Evolutionary conservation across 2,113 vertebrate genomes (phyloP).

Genomic region (Stercorarius parasiticus): DNA sequence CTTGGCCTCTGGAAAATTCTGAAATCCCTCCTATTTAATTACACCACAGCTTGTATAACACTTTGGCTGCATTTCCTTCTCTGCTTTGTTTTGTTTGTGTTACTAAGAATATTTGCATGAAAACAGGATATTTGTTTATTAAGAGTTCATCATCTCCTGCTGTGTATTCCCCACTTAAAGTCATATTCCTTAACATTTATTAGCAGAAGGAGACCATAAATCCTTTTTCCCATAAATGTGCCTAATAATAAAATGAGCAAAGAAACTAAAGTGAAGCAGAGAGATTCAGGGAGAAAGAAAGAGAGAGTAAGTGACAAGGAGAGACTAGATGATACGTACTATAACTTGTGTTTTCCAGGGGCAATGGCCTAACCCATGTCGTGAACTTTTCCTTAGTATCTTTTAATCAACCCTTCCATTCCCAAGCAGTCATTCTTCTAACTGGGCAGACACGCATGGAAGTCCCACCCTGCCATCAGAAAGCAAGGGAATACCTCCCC

Average conservation of each 20-base stretch:
- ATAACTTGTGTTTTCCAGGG: neutral
- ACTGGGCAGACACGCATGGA: neutral
- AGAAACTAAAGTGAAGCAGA: neutral
- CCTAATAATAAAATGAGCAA: conserved; percentile 11
- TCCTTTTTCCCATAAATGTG: neutral
- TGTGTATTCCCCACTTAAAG: conserved; percentile 46
- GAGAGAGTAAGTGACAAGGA: neutral
- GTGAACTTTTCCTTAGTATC: neutral
- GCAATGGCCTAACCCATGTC: neutral
- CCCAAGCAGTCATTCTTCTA: neutral
- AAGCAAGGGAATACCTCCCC: neutral
- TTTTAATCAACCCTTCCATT: neutral
- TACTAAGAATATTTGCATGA: conserved; percentile 69
- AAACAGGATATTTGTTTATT: conserved; percentile 67
- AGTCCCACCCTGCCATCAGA: neutral
- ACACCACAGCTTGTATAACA: conserved; percentile 54
- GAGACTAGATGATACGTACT: neutral
- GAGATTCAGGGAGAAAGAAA: neutral
- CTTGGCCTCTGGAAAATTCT: conserved; percentile 46
- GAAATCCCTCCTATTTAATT: conserved; percentile 48
- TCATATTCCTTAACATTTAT: conserved; percentile 58
- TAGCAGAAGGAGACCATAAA: conserved; percentile 51
- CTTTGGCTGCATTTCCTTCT: conserved; percentile 54
- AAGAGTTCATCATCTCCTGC: conserved; percentile 60
- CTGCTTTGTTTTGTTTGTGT: conserved; percentile 57